phyloP scores from a whole-genome alignment of 2,113 vertebrate genomes.

The Cariama cristata region DNA sequence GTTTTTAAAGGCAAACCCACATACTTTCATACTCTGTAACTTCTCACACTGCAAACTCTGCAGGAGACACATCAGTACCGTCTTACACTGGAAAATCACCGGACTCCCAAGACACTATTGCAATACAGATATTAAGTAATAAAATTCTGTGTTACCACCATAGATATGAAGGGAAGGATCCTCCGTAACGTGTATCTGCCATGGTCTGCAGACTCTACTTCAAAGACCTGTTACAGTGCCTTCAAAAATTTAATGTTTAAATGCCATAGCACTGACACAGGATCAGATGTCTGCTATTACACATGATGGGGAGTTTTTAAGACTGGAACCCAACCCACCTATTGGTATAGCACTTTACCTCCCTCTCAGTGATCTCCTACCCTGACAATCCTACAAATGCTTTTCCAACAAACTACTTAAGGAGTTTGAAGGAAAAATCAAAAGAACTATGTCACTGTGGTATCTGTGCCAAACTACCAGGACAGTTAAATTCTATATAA shows the following conservation, averaged over 20 bases:
- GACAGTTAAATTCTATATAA: background rate
- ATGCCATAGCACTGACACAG: background rate
- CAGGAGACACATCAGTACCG: background rate
- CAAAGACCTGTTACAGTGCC: background rate
- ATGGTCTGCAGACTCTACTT: background rate
- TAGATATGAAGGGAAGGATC: background rate
- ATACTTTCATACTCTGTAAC: background rate
- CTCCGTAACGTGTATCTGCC: accelerated
- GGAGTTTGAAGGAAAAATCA: background rate
- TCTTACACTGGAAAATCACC: background rate
- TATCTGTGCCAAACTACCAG: background rate
- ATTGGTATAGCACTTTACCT: accelerated
- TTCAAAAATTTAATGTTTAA: background rate
- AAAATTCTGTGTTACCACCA: background rate
- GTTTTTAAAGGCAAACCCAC: background rate
- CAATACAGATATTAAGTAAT: background rate
- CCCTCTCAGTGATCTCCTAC: background rate
- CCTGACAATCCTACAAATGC: background rate
- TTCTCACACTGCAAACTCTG: background rate
- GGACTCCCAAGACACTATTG: background rate
- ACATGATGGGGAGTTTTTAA: background rate
- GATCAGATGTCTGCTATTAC: background rate
- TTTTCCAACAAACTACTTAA: background rate
- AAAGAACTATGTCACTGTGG: background rate
- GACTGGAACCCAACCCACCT: background rate